Evolutionary conservation across 1,140 invertebrate genomes (phyloP).

Genomic region (Wiebesia pumilae): DNA sequence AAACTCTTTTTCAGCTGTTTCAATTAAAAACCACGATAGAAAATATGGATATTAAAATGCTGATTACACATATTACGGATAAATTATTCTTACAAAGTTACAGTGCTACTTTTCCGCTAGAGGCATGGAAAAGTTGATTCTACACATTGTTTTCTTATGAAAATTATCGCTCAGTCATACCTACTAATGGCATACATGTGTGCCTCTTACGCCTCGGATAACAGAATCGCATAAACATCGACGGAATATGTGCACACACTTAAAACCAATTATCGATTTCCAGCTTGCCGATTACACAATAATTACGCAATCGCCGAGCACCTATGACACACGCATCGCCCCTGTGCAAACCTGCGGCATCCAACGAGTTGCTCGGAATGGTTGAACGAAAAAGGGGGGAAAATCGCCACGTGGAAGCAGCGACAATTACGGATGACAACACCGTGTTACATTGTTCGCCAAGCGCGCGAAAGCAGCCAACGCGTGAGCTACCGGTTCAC

Average conservation of each 20-base stretch:
- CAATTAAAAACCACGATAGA: background rate
- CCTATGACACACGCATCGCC: too few species aligned
- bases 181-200: background rate
- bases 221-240: background rate
- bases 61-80: background rate
- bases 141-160: background rate
- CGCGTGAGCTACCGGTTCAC: background rate
- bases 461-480: background rate
- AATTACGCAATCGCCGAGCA: background rate
- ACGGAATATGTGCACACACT: background rate
- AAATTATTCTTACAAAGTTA: conserved; percentile 14
- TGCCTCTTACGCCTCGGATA: background rate
- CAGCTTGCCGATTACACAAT: background rate
- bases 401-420: background rate
- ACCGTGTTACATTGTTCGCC: background rate
- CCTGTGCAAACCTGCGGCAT: background rate
- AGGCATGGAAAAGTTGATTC: background rate
- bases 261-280: background rate
- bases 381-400: background rate
- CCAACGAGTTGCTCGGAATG: too few species aligned
- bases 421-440: background rate
- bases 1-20: background rate
- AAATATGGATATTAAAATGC: conserved; percentile 1
- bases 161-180: background rate
- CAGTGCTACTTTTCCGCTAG: background rate